Conservation (phyloP, 2,113 vertebrate genomes). For the Halichoeres trimaculatus region DNA sequence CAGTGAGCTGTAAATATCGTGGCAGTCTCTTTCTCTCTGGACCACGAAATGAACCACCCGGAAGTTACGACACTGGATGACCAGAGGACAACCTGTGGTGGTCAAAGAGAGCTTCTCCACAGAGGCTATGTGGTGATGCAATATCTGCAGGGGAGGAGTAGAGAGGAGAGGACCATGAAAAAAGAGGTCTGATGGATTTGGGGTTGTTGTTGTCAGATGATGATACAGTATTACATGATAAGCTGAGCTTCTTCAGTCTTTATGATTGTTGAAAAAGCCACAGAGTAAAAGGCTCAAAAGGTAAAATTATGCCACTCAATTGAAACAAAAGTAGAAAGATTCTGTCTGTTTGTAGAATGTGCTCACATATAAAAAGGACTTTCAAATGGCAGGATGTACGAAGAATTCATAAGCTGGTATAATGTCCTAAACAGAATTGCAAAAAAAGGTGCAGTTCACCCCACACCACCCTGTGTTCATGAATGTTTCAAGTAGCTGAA, state of each 20-base stretch:
- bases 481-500: background rate
- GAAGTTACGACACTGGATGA: slow-evolving; percentile 98
- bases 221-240: background rate
- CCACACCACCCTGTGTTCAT: background rate
- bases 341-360: no score
- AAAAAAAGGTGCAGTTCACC: background rate
- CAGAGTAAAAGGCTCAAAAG: no score
- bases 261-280: no score
- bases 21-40: slow-evolving; percentile 94
- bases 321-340: no score
- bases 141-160: slow-evolving; percentile 84
- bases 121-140: slow-evolving; percentile 96
- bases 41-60: slow-evolving; percentile 94
- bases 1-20: slow-evolving; percentile 97
- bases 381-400: no score
- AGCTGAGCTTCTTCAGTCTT: no score
- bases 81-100: slow-evolving; percentile 93
- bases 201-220: background rate
- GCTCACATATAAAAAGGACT: no score
- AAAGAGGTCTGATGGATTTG: background rate
- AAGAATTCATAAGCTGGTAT: background rate
- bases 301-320: no score
- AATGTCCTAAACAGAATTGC: background rate
- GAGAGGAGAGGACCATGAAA: background rate
- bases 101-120: slow-evolving; percentile 96